These are phyloP conservation scores for Hirtodrosophila confusa DNA, from an alignment of 2,888 invertebrate genomes.

Conservation along the genomic window DNA sequence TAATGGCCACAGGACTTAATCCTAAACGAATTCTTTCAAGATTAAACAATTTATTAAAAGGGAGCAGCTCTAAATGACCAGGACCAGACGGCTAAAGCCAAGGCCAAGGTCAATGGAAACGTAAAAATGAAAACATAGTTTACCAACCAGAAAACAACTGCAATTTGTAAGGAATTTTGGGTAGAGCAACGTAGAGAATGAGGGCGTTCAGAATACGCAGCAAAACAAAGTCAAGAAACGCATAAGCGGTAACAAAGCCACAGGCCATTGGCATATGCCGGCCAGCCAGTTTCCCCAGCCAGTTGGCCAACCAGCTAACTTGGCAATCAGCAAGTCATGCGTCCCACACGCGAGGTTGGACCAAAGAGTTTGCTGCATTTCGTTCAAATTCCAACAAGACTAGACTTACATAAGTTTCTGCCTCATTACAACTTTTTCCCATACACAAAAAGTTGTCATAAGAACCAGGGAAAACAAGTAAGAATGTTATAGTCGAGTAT, in stretches of 20 bases:
- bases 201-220: slow-evolving; percentile 29
- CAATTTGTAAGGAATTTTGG: slow-evolving; percentile 19
- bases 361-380: slow-evolving; percentile 17
- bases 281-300: slow-evolving; percentile 13
- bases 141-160: slow-evolving; percentile 29
- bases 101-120: slow-evolving; percentile 29
- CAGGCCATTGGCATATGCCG: slow-evolving; percentile 70
- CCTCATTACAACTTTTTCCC: no score
- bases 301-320: slow-evolving; percentile 14
- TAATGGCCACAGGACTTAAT: no score
- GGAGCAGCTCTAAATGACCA: not conserved
- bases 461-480: no score
- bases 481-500: no score
- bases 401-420: no score
- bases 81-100: slow-evolving; percentile 26
- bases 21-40: slow-evolving; percentile 5
- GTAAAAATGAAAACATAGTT: slow-evolving; percentile 17
- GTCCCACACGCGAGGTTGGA: slow-evolving; percentile 19
- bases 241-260: slow-evolving; percentile 70
- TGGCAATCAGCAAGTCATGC: slow-evolving; percentile 41
- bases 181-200: not conserved
- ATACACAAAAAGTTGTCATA: no score
- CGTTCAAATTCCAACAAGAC: not conserved
- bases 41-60: slow-evolving; percentile 3
- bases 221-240: slow-evolving; percentile 55